Evolutionary conservation across 2,888 invertebrate species (phyloP).

Genomic region (Monochamus alternatus): DNA sequence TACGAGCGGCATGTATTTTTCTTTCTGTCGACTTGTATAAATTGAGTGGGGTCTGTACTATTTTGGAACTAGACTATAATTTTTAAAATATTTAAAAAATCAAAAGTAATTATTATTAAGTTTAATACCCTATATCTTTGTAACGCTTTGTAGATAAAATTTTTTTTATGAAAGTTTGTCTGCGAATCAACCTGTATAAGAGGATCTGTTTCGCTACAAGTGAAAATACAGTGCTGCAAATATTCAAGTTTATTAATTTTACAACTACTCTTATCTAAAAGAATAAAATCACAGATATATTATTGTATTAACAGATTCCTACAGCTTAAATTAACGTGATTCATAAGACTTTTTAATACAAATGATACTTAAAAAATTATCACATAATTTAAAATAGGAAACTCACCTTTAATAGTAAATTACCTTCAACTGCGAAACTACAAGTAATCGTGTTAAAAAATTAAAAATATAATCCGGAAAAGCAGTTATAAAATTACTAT

Average conservation of each 20-base stretch:
- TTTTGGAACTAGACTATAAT: too few species aligned
- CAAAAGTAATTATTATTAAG: too few species aligned
- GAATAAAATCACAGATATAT: conserved; percentile 71
- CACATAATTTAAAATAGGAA: conserved; percentile 43
- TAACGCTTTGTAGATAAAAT: too few species aligned
- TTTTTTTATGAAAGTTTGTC: too few species aligned
- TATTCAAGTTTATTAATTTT: conserved; percentile 44
- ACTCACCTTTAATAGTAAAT: conserved; percentile 20
- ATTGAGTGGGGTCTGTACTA: too few species aligned
- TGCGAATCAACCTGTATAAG: too few species aligned
- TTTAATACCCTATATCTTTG: too few species aligned
- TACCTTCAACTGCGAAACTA: conserved; percentile 16
- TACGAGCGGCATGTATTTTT: too few species aligned
- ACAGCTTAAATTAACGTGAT: conserved; percentile 38
- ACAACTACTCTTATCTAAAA: conserved; percentile 57
- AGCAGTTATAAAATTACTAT: conserved; percentile 39
- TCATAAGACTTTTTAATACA: conserved; percentile 31
- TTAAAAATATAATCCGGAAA: conserved; percentile 7
- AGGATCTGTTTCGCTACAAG: not conserved
- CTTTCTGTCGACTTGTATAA: too few species aligned
- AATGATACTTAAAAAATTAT: conserved; percentile 47
- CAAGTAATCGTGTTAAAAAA: not conserved
- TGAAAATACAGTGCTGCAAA: conserved; percentile 28
- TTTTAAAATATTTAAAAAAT: too few species aligned
- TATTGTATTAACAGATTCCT: conserved; percentile 63